These are phyloP conservation scores for Lophius americanus DNA, from an alignment of 2,797 vertebrate species.

Conservation along the genomic window DNA sequence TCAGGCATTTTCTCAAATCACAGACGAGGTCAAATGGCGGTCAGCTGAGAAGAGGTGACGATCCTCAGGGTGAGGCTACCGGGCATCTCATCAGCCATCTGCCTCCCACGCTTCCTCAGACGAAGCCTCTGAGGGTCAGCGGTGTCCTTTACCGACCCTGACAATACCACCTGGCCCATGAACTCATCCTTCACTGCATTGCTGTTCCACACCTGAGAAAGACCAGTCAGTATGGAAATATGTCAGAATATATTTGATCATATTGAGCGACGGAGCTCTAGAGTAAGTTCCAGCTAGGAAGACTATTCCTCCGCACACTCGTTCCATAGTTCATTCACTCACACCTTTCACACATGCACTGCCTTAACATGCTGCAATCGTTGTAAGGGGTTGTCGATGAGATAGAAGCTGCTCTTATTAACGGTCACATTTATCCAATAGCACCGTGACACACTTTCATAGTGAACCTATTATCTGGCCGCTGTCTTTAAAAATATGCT, in stretches of 20 bases:
- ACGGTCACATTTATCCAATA: too few relatives aligned
- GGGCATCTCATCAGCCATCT: conserved; percentile 81
- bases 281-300: too few relatives aligned
- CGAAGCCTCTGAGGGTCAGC: conserved; percentile 79
- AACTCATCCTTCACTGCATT: conserved; percentile 84
- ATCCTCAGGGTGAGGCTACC: conserved; percentile 85
- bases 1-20: not conserved
- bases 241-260: not conserved
- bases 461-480: too few relatives aligned
- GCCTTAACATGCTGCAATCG: too few relatives aligned
- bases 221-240: not conserved
- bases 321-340: too few relatives aligned
- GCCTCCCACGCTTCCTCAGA: conserved; percentile 80
- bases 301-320: too few relatives aligned
- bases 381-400: too few relatives aligned
- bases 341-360: too few relatives aligned
- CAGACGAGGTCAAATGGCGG: conserved; percentile 80
- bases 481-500: too few relatives aligned
- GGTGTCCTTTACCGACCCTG: conserved; percentile 79
- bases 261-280: too few relatives aligned
- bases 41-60: conserved; percentile 85
- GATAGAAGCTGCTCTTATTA: too few relatives aligned
- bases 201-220: conserved; percentile 90
- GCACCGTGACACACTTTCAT: too few relatives aligned
- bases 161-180: conserved; percentile 88